Evolutionary conservation across 1,140 invertebrate genomes (phyloP).

Genomic region (Mycetomoellerius zeteki): DNA sequence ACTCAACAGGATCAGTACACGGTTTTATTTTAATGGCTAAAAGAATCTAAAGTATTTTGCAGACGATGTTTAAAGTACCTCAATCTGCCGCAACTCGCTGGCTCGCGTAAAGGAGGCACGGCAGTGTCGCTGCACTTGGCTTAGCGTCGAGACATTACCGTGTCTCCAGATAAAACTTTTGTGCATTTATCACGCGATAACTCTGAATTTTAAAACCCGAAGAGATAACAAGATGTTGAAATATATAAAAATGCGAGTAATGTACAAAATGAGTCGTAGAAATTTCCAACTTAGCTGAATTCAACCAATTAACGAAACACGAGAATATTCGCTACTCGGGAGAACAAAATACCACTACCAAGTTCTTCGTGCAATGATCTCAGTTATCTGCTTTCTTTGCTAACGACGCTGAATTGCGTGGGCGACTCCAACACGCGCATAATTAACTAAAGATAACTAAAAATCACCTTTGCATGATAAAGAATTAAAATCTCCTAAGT

Average conservation of each 20-base stretch:
- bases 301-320: slow-evolving; percentile 73
- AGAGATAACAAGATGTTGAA: slow-evolving; percentile 15
- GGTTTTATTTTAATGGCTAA: background rate
- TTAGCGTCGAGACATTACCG: too few relatives aligned
- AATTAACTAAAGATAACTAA: slow-evolving; percentile 66
- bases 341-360: slow-evolving; percentile 27
- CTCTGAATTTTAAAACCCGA: slow-evolving; percentile 4
- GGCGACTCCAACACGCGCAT: slow-evolving; percentile 59
- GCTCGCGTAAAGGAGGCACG: too few relatives aligned
- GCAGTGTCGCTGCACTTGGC: too few relatives aligned
- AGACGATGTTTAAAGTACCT: background rate
- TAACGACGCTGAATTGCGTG: slow-evolving; percentile 50
- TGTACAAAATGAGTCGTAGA: background rate
- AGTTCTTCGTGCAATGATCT: background rate
- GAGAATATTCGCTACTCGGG: slow-evolving; percentile 34
- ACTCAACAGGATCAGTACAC: background rate
- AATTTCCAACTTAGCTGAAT: slow-evolving; percentile 7
- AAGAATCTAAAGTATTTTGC: slow-evolving; percentile 10
- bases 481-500: background rate
- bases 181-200: slow-evolving; percentile 25
- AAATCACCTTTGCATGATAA: slow-evolving; percentile 22
- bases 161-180: slow-evolving; percentile 30
- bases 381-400: background rate
- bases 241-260: slow-evolving; percentile 20
- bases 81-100: too few relatives aligned